Percentiles rank a stretch among this genome's conserved stretches.
phyloP scores from a whole-genome alignment of 2,113 vertebrate genomes.

The Parus major region DNA sequence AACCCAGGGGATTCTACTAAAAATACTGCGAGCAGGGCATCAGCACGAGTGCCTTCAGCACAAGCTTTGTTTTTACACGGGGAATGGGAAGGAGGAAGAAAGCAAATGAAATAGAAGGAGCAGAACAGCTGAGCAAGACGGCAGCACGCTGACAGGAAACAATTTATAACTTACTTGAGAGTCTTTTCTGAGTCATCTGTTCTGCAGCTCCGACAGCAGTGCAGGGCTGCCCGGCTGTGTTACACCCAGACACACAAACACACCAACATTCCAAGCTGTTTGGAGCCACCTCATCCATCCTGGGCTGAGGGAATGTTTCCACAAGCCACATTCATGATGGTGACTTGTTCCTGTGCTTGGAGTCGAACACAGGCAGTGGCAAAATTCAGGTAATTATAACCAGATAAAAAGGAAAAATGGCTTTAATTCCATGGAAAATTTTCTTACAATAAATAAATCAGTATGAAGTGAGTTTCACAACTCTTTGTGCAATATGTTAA shows the following conservation, averaged over 20 bases:
- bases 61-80: background rate
- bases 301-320: background rate
- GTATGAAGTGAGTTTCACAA: background rate
- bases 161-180: background rate
- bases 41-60: background rate
- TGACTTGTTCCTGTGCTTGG: background rate
- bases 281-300: background rate
- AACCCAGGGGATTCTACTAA: background rate
- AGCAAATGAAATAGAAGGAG: background rate
- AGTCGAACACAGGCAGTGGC: rapidly evolving
- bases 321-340: rapidly evolving
- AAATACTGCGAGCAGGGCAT: background rate
- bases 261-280: background rate
- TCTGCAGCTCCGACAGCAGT: background rate
- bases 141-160: background rate
- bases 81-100: background rate
- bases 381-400: background rate
- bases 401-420: background rate
- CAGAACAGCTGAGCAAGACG: rapidly evolving
- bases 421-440: background rate
- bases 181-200: background rate
- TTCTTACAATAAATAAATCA: background rate
- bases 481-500: background rate
- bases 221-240: background rate
- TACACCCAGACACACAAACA: background rate